Percentiles rank a stretch among this genome's conserved stretches.
Conservation (phyloP, 2,888 invertebrate genomes). For the Ennomos erosarius region DNA sequence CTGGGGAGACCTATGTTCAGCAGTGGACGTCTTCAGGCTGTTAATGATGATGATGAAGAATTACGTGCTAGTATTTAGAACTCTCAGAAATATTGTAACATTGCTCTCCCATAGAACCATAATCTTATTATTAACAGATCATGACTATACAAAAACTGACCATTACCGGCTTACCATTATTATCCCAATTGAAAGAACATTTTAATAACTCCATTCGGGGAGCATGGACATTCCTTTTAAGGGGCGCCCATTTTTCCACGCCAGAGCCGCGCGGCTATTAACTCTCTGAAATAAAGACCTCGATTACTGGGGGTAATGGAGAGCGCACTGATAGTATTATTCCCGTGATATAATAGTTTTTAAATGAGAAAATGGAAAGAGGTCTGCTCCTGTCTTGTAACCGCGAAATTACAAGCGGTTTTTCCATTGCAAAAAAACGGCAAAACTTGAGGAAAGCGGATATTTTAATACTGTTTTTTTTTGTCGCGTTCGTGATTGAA, state of each 20-base stretch:
- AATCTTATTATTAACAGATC: no score
- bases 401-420: conserved; percentile 1
- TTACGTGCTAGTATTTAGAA: no score
- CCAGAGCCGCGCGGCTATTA: conserved; percentile 55
- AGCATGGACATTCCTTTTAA: conserved; percentile 55
- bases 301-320: conserved; percentile 64
- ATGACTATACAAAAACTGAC: conserved; percentile 38
- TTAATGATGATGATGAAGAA: no score
- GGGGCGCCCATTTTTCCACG: conserved; percentile 64
- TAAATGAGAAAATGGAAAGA: conserved; percentile 31
- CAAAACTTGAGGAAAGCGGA: not conserved
- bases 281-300: conserved; percentile 59
- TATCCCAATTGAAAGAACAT: conserved; percentile 64
- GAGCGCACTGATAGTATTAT: conserved; percentile 44
- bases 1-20: no score
- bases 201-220: conserved; percentile 65
- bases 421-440: not conserved
- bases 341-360: conserved; percentile 38
- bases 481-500: not conserved
- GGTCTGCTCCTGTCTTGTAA: conserved; percentile 4
- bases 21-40: no score
- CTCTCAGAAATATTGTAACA: no score
- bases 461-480: conserved; percentile 1
- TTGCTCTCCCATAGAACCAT: no score
- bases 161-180: conserved; percentile 53